Evolutionary conservation across 2,797 vertebrate genomes (phyloP).

Genomic region (Sebastes vulpes): DNA sequence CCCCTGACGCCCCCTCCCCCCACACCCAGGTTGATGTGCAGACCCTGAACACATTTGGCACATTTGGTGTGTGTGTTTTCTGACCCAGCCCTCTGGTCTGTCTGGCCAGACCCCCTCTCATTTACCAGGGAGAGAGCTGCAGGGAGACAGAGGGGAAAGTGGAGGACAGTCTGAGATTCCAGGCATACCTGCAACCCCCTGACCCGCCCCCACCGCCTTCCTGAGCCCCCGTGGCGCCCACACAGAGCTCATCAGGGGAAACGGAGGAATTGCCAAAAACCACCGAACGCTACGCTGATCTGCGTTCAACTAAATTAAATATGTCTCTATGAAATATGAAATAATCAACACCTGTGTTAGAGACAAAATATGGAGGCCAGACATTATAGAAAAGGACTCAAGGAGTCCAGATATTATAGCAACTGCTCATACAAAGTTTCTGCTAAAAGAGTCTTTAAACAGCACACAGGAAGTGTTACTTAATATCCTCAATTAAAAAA

Average conservation of each 20-base stretch:
- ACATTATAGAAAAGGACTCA: not conserved
- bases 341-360: not conserved
- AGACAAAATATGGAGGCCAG: not conserved
- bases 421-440: not conserved
- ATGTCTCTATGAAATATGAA: not conserved
- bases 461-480: not conserved
- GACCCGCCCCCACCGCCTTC: slow-evolving; percentile 45
- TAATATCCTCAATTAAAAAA: not conserved
- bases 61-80: slow-evolving; percentile 44
- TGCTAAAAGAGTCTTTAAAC: not conserved
- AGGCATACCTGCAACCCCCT: slow-evolving; percentile 69
- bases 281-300: slow-evolving; percentile 23
- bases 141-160: slow-evolving; percentile 64
- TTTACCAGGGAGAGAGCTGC: slow-evolving; percentile 60
- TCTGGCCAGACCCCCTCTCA: slow-evolving; percentile 58
- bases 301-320: not conserved
- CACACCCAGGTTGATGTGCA: slow-evolving; percentile 27
- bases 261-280: slow-evolving; percentile 24
- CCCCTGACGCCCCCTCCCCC: slow-evolving; percentile 26
- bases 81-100: slow-evolving; percentile 37
- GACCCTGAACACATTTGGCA: slow-evolving; percentile 54
- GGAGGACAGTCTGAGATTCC: slow-evolving; percentile 80
- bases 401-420: not conserved
- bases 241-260: slow-evolving; percentile 59
- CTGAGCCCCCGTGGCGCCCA: slow-evolving; percentile 58